phyloP scores from a whole-genome alignment of 2,797 vertebrate genomes.

The Arnoldichthys spilopterus region DNA sequence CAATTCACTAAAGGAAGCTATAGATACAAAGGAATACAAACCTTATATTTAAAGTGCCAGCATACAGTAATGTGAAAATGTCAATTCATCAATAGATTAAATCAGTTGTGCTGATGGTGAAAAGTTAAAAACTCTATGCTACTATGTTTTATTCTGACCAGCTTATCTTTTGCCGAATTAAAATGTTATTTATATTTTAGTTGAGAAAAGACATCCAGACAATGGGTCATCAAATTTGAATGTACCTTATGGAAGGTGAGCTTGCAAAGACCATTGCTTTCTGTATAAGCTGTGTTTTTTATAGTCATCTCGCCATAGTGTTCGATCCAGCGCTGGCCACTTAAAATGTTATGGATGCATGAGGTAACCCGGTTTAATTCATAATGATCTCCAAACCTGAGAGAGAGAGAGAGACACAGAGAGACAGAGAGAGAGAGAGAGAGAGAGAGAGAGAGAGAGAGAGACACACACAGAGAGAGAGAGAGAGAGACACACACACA shows the following conservation, averaged over 20 bases:
- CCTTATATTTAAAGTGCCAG: too few relatives aligned
- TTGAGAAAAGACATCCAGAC: not conserved
- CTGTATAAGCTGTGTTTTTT: slow-evolving; percentile 78
- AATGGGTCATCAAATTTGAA: not conserved
- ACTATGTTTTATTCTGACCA: too few relatives aligned
- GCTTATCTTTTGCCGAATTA: too few relatives aligned
- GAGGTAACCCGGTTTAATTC: slow-evolving; percentile 98
- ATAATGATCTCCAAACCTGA: slow-evolving; percentile 92
- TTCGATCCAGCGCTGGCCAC: slow-evolving; percentile 96
- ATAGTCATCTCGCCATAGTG: slow-evolving; percentile 97
- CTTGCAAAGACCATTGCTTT: slow-evolving; percentile 87
- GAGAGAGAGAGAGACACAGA: not conserved
- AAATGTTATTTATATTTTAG: too few relatives aligned
- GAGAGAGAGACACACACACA: not conserved
- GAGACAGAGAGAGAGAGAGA: not conserved
- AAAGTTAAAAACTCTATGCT: too few relatives aligned
- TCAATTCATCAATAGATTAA: not conserved
- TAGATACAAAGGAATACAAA: too few relatives aligned
- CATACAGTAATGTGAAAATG: not conserved
- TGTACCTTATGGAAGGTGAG: slow-evolving; percentile 93
- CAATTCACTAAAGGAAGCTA: not conserved
- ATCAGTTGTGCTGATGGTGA: too few relatives aligned
- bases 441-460: not conserved
- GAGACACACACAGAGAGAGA: not conserved
- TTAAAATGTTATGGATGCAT: slow-evolving; percentile 97